phyloP scores from a whole-genome alignment of 2,797 vertebrate species.

The Megalops cyprinoides region DNA sequence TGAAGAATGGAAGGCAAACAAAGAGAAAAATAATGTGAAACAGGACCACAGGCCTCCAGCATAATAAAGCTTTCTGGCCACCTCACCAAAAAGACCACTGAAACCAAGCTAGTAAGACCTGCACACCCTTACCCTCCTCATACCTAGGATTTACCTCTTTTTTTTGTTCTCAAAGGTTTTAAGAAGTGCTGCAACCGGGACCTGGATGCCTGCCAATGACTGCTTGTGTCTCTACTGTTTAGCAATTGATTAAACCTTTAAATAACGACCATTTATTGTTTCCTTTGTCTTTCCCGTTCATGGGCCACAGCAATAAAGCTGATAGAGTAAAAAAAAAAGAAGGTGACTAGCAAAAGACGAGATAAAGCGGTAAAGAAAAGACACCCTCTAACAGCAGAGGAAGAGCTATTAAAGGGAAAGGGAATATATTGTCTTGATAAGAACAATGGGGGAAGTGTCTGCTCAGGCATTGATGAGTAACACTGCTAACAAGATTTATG shows the following conservation, averaged over 20 bases:
- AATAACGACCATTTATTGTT: background rate
- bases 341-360: background rate
- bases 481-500: conserved; percentile 24
- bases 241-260: conserved; percentile 3
- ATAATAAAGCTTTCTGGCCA: conserved; percentile 3
- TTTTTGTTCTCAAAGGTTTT: no score
- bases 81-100: conserved; percentile 12
- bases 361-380: conserved; percentile 16
- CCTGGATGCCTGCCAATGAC: no score
- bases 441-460: background rate
- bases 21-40: background rate
- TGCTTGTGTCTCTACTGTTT: background rate
- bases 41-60: background rate
- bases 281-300: conserved; percentile 16
- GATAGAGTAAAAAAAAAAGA: conserved; percentile 17
- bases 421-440: conserved; percentile 23
- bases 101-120: no score
- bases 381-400: background rate
- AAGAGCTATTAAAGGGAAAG: background rate
- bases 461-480: conserved; percentile 6
- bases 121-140: no score
- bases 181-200: background rate
- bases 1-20: conserved; percentile 30
- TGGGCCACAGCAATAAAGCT: background rate
- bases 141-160: no score